Base-by-base conservation (phyloP, 1,140 invertebrate genomes). In the Platorchestia sp. region DNA sequence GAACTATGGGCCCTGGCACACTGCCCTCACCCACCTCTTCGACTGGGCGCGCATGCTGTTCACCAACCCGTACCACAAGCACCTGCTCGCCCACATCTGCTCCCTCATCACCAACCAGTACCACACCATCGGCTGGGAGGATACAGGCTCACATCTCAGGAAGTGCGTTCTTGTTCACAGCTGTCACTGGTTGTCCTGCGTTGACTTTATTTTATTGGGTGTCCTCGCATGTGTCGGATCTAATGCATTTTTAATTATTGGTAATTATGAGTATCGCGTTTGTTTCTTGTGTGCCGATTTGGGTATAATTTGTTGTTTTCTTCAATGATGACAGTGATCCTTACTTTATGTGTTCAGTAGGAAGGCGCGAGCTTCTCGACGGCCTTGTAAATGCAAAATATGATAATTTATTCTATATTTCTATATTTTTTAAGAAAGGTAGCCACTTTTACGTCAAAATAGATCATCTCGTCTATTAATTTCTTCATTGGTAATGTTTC, bases 1-100 rank as follows among this genome's bases (percentile, higher is more conserved):
- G 22, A 98, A 98, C 96, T 98, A 98, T 96, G 98, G 98, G 6
- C 98, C 98, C 0, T 98, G 98, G 98, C 97, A 98, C 7, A 98
- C 98, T 0, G 98, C 98, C 0, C 97, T 98, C 0, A 97, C 97
- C 95, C 98, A 98, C 97, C 97, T 98, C 7, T 97, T 98, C 95
- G 97, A 97, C 14, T 98, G 98, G 97, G 98, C 98, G 95, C 97
- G 97, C 95, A 97, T 98, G 97, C 97, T 98, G 86, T 97, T 98
- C 42, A 98, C 98, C 96, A 98, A 98, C 95, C 97, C 98, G 0
- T 97, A 98, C 3, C 98, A 98, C 96, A 98, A 98, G 96, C 97
- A 97, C 44, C 98, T 98, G 96, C 97, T 98, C 41, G 97, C 97
- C 45, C 98, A 98, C 96, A 97, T 98, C 95, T 97, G 97, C 95